Base-by-base conservation (phyloP, 2,113 vertebrate genomes). In the Tupaia tana region DNA sequence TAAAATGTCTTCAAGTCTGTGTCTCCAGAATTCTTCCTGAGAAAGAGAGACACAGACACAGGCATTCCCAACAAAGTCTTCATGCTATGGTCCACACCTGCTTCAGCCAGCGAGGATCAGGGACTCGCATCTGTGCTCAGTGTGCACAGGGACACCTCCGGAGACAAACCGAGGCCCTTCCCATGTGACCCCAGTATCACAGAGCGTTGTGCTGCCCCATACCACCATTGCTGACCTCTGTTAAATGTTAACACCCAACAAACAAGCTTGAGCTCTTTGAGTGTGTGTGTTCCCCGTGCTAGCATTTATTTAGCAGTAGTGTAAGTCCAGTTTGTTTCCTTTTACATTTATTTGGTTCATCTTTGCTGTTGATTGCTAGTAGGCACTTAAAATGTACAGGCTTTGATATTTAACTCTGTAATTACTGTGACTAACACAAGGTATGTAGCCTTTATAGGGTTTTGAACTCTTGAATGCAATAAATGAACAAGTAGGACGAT, bases 341-440 rank as follows among this genome's bases (percentile, higher is more conserved):
- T 77, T 88, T 80, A n/a, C 91, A 66, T 84, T 74, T 66, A 34
- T 16, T 89, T 89, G 15, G 29, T 88, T 94, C 73, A 18, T 88
- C 19, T 92, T 34, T 96, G 31, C 81, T 89, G 1, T 95, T 89
- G 93, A 86, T 87, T n/a, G 9, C 31, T 74, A 31, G 1, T 75
- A 75, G 61, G 14, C 29, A 94, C 14, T 82, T 73, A 77, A 83
- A 75, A 73, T 59, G 18, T 54, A 75, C 83, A 67, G 19, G 22
- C n/a, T 91, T 0, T 61, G 56, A 18, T 58, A 58, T 93, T 96
- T 94, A 82, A 58, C 22, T 69, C 89, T 64, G 54, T 79, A 61
- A 61, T 67, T 89, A 66, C 27, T 89, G n/a, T 89, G 52, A 86
- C 16, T 86, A 0, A 0, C 2, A 67, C 24, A 56, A 61, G 27